Conservation (phyloP, 1,140 invertebrate species). For the Bombus confusus region DNA sequence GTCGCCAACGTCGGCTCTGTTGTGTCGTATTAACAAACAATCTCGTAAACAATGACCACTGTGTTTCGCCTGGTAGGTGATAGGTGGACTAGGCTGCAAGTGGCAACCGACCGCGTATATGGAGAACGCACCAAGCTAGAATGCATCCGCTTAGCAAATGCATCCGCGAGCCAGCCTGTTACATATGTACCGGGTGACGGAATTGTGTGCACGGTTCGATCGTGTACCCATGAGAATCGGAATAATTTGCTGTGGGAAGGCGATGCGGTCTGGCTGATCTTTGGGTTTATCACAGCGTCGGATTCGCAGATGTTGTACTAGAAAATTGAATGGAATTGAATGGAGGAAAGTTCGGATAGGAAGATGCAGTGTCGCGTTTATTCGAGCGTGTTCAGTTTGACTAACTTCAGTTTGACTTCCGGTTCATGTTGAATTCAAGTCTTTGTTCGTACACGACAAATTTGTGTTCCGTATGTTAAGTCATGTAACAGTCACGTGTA, state of each 20-base stretch:
- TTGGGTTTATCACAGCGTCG: too few species aligned
- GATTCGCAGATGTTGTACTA: too few species aligned
- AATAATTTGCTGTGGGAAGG: background rate
- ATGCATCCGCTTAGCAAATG: conserved; percentile 62
- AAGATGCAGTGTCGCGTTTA: too few species aligned
- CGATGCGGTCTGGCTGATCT: too few species aligned
- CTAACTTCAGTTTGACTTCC: too few species aligned
- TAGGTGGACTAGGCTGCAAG: conserved; percentile 60
- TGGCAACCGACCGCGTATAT: conserved; percentile 43
- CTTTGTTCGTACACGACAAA: too few species aligned
- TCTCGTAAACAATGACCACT: conserved; percentile 66
- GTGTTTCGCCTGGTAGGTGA: conserved; percentile 58
- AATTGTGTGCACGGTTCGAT: background rate
- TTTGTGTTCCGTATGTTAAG: too few species aligned
- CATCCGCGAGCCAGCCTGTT: conserved; percentile 50
- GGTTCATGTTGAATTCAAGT: too few species aligned
- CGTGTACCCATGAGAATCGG: background rate
- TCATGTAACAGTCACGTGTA: too few species aligned
- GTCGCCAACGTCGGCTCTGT: conserved; percentile 11
- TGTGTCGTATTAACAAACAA: conserved; percentile 54
- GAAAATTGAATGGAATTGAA: too few species aligned
- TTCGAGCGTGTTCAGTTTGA: too few species aligned
- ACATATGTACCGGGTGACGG: conserved; percentile 62
- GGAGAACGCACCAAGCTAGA: conserved; percentile 51
- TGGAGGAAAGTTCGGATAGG: too few species aligned